These are phyloP conservation scores for Ectropis crepuscularia DNA, from an alignment of 2,888 invertebrate species.

Conservation along the genomic window DNA sequence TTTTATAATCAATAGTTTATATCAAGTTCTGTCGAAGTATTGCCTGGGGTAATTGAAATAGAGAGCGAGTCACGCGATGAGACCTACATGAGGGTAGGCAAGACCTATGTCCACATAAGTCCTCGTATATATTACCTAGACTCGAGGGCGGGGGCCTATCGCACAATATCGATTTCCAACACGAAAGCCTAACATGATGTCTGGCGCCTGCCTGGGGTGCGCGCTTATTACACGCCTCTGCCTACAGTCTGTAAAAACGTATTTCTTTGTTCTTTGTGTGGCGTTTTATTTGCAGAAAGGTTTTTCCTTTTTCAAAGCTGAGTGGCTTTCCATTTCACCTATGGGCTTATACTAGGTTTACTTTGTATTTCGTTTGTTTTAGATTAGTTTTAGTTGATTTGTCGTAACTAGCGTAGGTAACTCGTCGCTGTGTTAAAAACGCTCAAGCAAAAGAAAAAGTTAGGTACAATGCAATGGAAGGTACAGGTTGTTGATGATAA, in stretches of 20 bases:
- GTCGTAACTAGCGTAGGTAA: no score
- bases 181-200: constrained; percentile 39
- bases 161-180: constrained; percentile 69
- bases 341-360: no score
- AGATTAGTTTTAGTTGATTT: no score
- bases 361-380: no score
- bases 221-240: constrained; percentile 34
- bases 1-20: constrained; percentile 1
- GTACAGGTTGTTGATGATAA: no score
- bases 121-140: constrained; percentile 11
- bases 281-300: background rate
- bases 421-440: background rate
- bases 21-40: constrained; percentile 2
- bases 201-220: constrained; percentile 27
- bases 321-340: background rate
- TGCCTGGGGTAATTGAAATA: background rate
- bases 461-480: no score
- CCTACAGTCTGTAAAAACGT: constrained; percentile 22
- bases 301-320: background rate
- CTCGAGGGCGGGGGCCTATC: constrained; percentile 55
- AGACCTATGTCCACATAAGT: constrained; percentile 30
- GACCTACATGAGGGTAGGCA: constrained; percentile 18
- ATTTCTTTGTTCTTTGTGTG: constrained; percentile 14
- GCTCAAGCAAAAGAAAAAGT: background rate
- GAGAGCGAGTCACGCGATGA: constrained; percentile 14